Percentiles rank a stretch among this genome's conserved stretches.
These are phyloP conservation scores for Toxotes lorentzi DNA, from an alignment of 2,797 vertebrate species.

Conservation along the genomic window DNA sequence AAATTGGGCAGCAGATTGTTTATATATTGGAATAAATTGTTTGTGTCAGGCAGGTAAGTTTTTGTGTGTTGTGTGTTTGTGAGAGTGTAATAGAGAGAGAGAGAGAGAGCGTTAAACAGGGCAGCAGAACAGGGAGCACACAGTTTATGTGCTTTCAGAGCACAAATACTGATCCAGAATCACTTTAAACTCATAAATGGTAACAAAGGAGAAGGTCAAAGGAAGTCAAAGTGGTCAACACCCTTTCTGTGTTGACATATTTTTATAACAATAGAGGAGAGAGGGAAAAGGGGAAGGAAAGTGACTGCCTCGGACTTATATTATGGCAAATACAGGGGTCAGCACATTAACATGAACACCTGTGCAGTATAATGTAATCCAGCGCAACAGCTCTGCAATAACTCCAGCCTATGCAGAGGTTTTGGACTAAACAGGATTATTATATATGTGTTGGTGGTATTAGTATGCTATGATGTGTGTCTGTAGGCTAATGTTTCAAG, in stretches of 20 bases:
- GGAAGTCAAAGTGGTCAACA: slow-evolving; percentile 56
- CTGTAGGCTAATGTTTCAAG: not conserved
- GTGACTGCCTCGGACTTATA: slow-evolving; percentile 33
- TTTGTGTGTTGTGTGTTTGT: slow-evolving; percentile 26
- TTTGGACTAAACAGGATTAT: not conserved
- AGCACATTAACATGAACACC: slow-evolving; percentile 35
- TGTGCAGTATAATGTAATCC: slow-evolving; percentile 10
- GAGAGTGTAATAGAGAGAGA: not conserved
- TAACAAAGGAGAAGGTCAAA: slow-evolving; percentile 42
- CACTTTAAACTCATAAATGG: slow-evolving; percentile 53
- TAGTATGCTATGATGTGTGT: not conserved
- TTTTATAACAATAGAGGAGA: slow-evolving; percentile 29
- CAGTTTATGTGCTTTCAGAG: slow-evolving; percentile 47
- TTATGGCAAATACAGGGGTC: slow-evolving; percentile 47
- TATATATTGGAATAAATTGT: slow-evolving; percentile 62
- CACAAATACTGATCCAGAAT: slow-evolving; percentile 47
- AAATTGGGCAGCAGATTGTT: slow-evolving; percentile 55
- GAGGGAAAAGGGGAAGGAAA: slow-evolving; percentile 20
- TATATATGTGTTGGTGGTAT: not conserved
- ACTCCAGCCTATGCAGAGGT: not conserved
- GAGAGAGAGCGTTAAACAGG: slow-evolving; percentile 26
- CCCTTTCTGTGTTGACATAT: slow-evolving; percentile 30
- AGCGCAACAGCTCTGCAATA: slow-evolving; percentile 23
- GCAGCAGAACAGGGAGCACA: slow-evolving; percentile 27
- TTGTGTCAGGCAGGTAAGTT: slow-evolving; percentile 46